Percentiles rank a stretch among this genome's conserved stretches.
Evolutionary conservation across 2,888 invertebrate genomes (phyloP).

Genomic region (Graphium colonna): DNA sequence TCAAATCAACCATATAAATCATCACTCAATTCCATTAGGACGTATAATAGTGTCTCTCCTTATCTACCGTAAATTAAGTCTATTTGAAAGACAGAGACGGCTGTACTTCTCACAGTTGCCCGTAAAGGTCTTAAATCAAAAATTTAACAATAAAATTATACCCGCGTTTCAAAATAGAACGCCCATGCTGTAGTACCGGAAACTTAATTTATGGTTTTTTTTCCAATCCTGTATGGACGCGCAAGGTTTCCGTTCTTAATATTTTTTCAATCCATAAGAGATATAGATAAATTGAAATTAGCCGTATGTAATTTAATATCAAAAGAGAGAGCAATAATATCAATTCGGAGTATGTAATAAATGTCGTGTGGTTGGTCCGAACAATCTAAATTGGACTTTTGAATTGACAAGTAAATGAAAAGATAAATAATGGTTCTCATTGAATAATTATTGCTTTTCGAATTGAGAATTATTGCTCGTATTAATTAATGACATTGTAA

Average conservation of each 20-base stretch:
- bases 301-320: constrained; percentile 2
- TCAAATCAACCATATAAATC: constrained; percentile 29
- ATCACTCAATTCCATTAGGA: constrained; percentile 32
- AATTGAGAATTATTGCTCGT: neutral
- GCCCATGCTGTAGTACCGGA: constrained; percentile 14
- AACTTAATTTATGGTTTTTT: constrained; percentile 16
- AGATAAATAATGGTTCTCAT: neutral
- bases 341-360: constrained; percentile 1
- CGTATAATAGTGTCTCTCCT: constrained; percentile 14
- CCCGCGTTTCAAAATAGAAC: constrained; percentile 17
- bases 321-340: neutral
- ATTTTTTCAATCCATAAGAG: constrained; percentile 13
- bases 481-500: neutral
- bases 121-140: constrained; percentile 11
- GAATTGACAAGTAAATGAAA: neutral
- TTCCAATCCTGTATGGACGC: constrained; percentile 7
- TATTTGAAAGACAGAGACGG: constrained; percentile 8
- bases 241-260: constrained; percentile 5
- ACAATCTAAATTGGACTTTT: neutral
- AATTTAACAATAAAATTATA: constrained; percentile 23
- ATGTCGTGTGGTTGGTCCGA: neutral
- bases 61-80: constrained; percentile 1
- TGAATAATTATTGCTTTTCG: neutral
- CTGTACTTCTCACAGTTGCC: neutral
- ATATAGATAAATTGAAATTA: constrained; percentile 8